Evolutionary conservation across 2,797 vertebrate genomes (phyloP), one percentile per base, ranked within the genome.

Genomic region (Gallirallus australis): DNA sequence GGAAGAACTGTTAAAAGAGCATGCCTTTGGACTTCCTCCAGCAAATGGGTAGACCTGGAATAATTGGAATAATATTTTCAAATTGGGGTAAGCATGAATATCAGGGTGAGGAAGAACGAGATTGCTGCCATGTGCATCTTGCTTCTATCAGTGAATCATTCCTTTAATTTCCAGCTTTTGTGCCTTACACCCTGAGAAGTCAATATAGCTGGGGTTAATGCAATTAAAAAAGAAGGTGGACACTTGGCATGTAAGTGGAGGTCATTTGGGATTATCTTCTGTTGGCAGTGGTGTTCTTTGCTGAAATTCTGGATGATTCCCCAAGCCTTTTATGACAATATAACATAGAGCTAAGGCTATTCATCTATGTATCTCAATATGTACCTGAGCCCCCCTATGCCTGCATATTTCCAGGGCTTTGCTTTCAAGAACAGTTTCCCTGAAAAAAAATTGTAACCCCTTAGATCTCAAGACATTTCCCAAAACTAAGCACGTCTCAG

Each of bases 61-160:
- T 73, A 96, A 89, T 77, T 94, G 89, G 91, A 96, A 93, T 50
- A 73, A 81, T 87, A 72, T 70, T 93, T 93, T 84, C 24, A 15
- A 65, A 82, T 70, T 66, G 75, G 89, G 71, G 95, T 80, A 64
- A 84, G 93, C 75, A 79, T 63, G 60, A 92, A 48, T 82, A 87
- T 87, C 75, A 89, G 78, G 84, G 89, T 91, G 78, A 75, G 42
- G 86, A 94, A 85, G 84, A 94, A 73, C 8, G 60, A 93, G 66
- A 92, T 70, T 91, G 64, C 56, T 91, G 68, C 39, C 66, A 60
- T 85, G 27, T 82, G 56, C 66, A 80, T 70, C 71, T 92, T 85
- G 28, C 59, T 92, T 76, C 66, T 92, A 27, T 15, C 39, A 6
- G 1, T 94, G 86, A 96, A 94, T 93, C 86, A 94, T 16, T 92